phyloP scores from a whole-genome alignment of 1,140 invertebrate genomes.

The Nixonia krombeini region DNA sequence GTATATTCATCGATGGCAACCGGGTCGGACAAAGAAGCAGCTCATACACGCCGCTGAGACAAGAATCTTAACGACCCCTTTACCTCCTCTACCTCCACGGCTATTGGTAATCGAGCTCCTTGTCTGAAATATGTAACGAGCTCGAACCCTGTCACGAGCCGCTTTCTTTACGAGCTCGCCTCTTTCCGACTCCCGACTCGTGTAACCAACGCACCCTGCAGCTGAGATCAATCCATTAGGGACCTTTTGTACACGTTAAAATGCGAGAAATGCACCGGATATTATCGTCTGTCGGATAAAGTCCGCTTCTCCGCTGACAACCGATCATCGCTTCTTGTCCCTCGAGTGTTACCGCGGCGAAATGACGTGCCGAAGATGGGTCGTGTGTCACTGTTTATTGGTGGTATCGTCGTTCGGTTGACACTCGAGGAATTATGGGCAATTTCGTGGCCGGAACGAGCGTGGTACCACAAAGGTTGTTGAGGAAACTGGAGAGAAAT shows the following conservation, averaged over 20 bases:
- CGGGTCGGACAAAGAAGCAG: constrained; percentile 49
- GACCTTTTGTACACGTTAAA: constrained; percentile 20
- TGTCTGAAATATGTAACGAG: constrained; percentile 33
- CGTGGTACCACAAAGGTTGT: not conserved
- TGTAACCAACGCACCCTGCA: constrained; percentile 17
- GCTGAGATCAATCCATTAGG: constrained; percentile 15
- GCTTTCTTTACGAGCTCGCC: constrained; percentile 49
- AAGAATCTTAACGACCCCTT: constrained; percentile 60
- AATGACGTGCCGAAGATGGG: constrained; percentile 7
- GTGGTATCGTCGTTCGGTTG: not conserved
- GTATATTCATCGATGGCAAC: constrained; percentile 58
- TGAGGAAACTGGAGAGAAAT: not conserved
- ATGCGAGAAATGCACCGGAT: constrained; percentile 6
- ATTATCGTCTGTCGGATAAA: constrained; percentile 12
- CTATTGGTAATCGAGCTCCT: constrained; percentile 56
- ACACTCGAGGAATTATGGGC: not conserved
- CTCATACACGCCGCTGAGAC: constrained; percentile 48
- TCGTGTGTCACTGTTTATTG: constrained; percentile 21
- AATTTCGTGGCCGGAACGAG: not conserved
- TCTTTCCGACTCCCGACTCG: constrained; percentile 22
- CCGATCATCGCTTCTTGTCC: not conserved
- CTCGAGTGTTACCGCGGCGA: not conserved
- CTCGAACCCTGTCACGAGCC: constrained; percentile 24
- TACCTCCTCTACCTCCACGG: constrained; percentile 37
- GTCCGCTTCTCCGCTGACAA: not conserved